phyloP scores from a whole-genome alignment of 2,113 vertebrate genomes.

The Baryphthengus martii region DNA sequence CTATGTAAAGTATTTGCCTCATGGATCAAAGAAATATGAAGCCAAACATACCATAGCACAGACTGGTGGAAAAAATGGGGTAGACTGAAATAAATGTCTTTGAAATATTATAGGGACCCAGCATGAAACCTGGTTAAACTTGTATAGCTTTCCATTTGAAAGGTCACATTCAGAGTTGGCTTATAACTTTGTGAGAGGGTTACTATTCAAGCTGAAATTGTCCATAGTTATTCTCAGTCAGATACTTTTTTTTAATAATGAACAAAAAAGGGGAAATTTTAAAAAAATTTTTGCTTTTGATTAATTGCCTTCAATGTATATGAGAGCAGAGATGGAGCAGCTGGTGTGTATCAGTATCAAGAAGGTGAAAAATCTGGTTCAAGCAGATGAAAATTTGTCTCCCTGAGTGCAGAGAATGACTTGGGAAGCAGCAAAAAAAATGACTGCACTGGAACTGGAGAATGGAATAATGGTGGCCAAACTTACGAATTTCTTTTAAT shows the following conservation, averaged over 20 bases:
- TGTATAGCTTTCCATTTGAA: conserved; percentile 53
- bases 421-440: neutral
- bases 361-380: conserved; percentile 25
- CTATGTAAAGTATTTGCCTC: conserved; percentile 64
- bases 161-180: conserved; percentile 34
- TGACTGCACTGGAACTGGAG: neutral
- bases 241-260: conserved; percentile 28
- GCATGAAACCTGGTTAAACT: conserved; percentile 55
- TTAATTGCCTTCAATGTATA: conserved; percentile 33
- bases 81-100: conserved; percentile 48
- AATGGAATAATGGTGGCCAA: neutral
- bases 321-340: neutral
- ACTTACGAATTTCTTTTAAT: neutral
- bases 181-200: conserved; percentile 20
- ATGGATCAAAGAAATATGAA: neutral
- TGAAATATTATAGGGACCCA: conserved; percentile 47
- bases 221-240: conserved; percentile 33
- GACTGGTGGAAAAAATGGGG: neutral
- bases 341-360: neutral
- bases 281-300: conserved; percentile 49
- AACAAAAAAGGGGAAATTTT: neutral
- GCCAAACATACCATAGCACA: conserved; percentile 30
- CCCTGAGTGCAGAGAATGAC: neutral
- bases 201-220: conserved; percentile 44
- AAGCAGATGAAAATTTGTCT: neutral